phyloP scores from a whole-genome alignment of 2,113 vertebrate species.

The Amblyornis subalaris region DNA sequence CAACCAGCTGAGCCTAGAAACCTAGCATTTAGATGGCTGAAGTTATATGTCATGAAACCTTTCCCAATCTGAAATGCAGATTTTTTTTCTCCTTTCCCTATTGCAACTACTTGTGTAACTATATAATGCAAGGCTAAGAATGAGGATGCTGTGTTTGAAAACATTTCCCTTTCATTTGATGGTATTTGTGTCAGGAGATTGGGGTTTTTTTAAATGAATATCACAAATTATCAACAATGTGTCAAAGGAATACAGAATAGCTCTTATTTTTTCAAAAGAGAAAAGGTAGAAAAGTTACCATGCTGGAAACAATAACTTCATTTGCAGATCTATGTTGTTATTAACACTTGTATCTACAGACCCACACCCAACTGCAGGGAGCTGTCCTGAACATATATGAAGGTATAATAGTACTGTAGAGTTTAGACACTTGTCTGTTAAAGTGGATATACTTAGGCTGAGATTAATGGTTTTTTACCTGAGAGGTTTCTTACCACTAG shows the following conservation, averaged over 20 bases:
- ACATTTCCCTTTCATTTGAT: not conserved
- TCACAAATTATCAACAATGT: not conserved
- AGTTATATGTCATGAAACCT: not conserved
- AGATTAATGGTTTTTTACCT: not conserved
- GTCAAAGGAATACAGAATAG: not conserved
- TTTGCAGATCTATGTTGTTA: not conserved
- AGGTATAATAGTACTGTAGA: not conserved
- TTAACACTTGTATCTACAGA: not conserved
- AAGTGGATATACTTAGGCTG: not conserved
- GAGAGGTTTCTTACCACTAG: constrained; percentile 38
- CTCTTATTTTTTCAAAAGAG: not conserved
- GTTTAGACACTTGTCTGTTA: not conserved
- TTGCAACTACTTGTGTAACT: not conserved
- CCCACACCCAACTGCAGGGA: not conserved
- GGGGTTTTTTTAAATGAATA: not conserved
- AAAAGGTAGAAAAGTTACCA: not conserved
- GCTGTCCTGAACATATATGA: not conserved
- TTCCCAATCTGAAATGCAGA: not conserved
- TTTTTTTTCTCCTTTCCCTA: not conserved
- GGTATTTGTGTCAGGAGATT: not conserved
- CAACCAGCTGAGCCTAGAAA: not conserved
- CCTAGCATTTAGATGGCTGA: not conserved
- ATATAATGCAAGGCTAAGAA: not conserved
- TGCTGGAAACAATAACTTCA: not conserved
- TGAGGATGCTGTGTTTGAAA: not conserved